Evolutionary conservation across 2,797 vertebrate species (phyloP), one percentile per base, ranked within the genome.

Genomic region (Poecilia wingei): DNA sequence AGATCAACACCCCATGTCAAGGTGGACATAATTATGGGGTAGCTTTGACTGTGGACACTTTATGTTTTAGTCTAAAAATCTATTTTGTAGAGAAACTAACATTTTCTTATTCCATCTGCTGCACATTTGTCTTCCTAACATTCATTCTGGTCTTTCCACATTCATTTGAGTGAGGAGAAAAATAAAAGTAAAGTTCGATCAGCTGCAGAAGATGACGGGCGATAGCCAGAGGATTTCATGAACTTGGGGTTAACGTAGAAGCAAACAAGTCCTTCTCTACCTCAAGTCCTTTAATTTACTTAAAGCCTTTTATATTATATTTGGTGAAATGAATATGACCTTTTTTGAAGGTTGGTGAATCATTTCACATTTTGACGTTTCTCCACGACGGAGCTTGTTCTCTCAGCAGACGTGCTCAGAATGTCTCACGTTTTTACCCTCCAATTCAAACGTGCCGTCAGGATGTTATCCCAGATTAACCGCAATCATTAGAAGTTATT

Each of bases 401-500:
- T 66, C 59, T 82, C 55, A 39, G 18, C 28, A 14, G 74, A 57
- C 71, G 7, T 20, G 64, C 2, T 75, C 57, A 76, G 33, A 73
- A 73, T 10, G 18, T 61, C 71, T 85, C 75, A 78, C 75, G 80
- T 43, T 72, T 53, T 79, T 5, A 46, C 69, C 6, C 72, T 18
- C 47, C 51, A 68, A 28, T 46, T 75, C n/a, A 4, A 25, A 64
- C 59, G 70, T 5, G 0, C 76, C 7, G 36, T 22, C n/a, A 64
- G 73, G 81, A 74, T 46, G 74, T 57, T 75, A 81, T 74, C 71
- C 49, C 75, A 79, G 75, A 83, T 84, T 77, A 81, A 25, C 76
- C 43, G 47, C 25, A 81, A 82, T 88, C 80, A 87, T 84, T 45
- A 45, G 51, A 12, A 80, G 79, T 80, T 83, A 83, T 84, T 77